phyloP scores from a whole-genome alignment of 2,797 vertebrate genomes.

The Brotogeris chrysoptera region DNA sequence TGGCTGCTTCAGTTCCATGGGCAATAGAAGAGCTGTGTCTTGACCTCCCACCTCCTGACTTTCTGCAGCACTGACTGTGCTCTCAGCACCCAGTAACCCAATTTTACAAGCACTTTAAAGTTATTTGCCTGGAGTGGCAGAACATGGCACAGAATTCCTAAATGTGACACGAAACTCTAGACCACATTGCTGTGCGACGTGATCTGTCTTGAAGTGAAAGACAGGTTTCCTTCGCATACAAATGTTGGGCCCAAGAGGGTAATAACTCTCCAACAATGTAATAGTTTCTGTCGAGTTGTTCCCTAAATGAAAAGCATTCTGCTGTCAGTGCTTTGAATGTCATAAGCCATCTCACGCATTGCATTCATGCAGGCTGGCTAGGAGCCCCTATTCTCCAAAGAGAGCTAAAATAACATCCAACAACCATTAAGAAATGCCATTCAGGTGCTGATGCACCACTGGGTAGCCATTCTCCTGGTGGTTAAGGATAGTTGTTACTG shows the following conservation, averaged over 20 bases:
- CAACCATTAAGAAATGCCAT: conserved; percentile 57
- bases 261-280: conserved; percentile 66
- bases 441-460: conserved; percentile 56
- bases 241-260: conserved; percentile 55
- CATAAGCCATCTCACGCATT: conserved; percentile 48
- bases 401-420: conserved; percentile 62
- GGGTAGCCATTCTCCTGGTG: conserved; percentile 46
- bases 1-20: neutral
- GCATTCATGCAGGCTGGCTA: conserved; percentile 55
- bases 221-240: conserved; percentile 62
- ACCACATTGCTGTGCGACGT: neutral
- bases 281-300: conserved; percentile 66
- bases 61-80: neutral
- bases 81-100: neutral
- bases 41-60: neutral
- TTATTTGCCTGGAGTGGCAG: neutral
- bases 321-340: conserved; percentile 61
- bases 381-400: conserved; percentile 53
- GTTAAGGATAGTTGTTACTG: conserved; percentile 48
- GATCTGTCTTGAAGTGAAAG: conserved; percentile 56
- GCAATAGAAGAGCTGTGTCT: neutral
- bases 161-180: conserved; percentile 24
- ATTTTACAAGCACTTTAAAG: neutral
- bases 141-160: conserved; percentile 6
- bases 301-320: conserved; percentile 72